Conservation (phyloP, 1,140 invertebrate species). For the Agraylea sexmaculata region DNA sequence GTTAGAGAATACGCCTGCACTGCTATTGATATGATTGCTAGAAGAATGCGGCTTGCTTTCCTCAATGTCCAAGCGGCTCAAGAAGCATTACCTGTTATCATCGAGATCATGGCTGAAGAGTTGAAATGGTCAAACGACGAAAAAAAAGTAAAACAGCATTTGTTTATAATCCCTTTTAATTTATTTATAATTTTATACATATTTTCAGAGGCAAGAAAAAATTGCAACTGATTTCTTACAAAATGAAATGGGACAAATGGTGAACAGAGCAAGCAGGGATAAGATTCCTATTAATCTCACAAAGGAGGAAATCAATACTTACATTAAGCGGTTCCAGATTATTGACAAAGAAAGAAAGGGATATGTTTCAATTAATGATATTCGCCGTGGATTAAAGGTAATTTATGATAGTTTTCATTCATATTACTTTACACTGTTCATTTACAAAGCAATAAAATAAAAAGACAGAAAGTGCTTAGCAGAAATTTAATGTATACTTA, state of each 20-base stretch:
- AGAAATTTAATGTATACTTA: conserved; percentile 10
- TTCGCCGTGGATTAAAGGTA: conserved; percentile 89
- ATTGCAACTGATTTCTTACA: conserved; percentile 73
- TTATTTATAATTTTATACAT: conserved; percentile 11
- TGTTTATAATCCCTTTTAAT: conserved; percentile 2
- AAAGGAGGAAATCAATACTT: conserved; percentile 87
- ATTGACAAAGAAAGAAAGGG: conserved; percentile 95
- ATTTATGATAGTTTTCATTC: conserved; percentile 7
- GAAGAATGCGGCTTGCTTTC: conserved; percentile 86
- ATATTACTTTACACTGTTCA: neutral
- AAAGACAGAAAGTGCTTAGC: too few species aligned
- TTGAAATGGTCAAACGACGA: conserved; percentile 82
- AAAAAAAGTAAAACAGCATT: conserved; percentile 43
- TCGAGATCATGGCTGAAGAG: conserved; percentile 95
- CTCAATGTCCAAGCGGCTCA: conserved; percentile 93
- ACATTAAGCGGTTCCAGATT: conserved; percentile 89
- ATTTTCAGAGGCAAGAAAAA: conserved; percentile 60
- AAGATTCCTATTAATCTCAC: conserved; percentile 88
- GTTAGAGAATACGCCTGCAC: conserved; percentile 92
- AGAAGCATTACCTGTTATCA: conserved; percentile 83
- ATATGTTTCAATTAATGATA: conserved; percentile 95
- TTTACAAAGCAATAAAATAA: neutral
- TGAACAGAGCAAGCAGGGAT: conserved; percentile 77
- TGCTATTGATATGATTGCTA: conserved; percentile 92
- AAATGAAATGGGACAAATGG: conserved; percentile 93